Base-by-base conservation (phyloP, 2,113 vertebrate species). In the Meleagris gallopavo region DNA sequence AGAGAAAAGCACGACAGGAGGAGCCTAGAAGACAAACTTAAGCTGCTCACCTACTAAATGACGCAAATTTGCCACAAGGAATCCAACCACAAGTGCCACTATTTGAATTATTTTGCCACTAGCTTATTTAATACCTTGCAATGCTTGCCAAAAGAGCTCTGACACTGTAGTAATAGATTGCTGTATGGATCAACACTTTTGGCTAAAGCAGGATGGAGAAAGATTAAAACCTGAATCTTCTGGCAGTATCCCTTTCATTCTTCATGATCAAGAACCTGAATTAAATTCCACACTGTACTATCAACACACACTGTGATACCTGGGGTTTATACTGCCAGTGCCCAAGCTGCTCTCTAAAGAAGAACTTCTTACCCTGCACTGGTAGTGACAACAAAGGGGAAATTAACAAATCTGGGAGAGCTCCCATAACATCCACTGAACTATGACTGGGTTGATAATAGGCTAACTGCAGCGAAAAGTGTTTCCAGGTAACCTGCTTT, bases 401-500 rank as follows among this genome's bases (percentile, higher is more conserved):
- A 87, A 43, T 45, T 60, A 89, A 20, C 38, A 83, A 60, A 69
- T 10, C 48, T 65, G 43, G 34, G 85, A 82, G 46, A 57, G 34
- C 32, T 75, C 34, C 36, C 40, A 7, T 41, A 82, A 82, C 32
- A 25, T 60, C 38, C 67, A 79, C 17, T 76, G 67, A 91, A 27
- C 40, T 89, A 60, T 71, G 52, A 82, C 52, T 29, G 70, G 41
- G 36, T 58, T 40, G 41, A 78, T 77, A 40, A 12, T 21, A 67
- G 58, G 40, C 41, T 88, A 91, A 89, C 58, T 70, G 43, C 75
- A 65, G 48, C 32, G 19, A 93, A 74, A 88, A 93, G 58, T 25
- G 36, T 69, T 94, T 85, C 54, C 45, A 76, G 58, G 78, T 88
- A 91, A 72, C 52, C 58, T 50, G 34, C 83, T 72, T 58, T 79